phyloP scores from a whole-genome alignment of 2,113 vertebrate genomes.

The Gila orcuttii region DNA sequence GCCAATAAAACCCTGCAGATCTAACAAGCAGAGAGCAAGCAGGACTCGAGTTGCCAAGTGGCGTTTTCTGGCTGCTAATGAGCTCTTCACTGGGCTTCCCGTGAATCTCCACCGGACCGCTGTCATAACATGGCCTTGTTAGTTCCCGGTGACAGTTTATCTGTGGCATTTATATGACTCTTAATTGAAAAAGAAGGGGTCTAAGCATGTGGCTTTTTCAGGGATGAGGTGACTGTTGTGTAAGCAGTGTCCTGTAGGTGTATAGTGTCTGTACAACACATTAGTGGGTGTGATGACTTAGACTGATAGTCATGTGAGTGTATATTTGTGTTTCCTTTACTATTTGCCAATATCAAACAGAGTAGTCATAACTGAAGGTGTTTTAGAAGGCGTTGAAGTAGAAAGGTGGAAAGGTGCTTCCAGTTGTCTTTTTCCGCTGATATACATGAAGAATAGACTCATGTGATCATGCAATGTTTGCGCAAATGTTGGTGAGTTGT shows the following conservation, averaged over 20 bases:
- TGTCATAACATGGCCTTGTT: conserved; percentile 68
- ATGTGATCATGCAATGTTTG: not conserved
- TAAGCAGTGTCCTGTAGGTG: not conserved
- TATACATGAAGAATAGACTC: not conserved
- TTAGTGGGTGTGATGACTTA: not conserved
- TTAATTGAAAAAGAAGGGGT: conserved; percentile 41
- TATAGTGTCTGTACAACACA: not conserved
- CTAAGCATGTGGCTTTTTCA: conserved; percentile 1
- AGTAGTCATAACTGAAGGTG: not conserved
- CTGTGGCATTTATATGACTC: conserved; percentile 50
- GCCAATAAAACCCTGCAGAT: conserved; percentile 14
- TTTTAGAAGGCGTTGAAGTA: not conserved
- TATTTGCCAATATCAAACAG: too few species aligned
- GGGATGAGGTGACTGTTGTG: not conserved
- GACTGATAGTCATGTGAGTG: conserved; percentile 9
- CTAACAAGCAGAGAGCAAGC: conserved; percentile 35
- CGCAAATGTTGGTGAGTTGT: not conserved
- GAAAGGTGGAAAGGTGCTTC: not conserved
- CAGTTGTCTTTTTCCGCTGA: not conserved
- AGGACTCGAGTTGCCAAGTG: conserved; percentile 54
- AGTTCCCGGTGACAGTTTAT: conserved; percentile 65
- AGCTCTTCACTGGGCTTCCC: conserved; percentile 58
- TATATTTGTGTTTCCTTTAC: not conserved
- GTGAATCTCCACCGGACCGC: conserved; percentile 42
- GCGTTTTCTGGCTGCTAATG: conserved; percentile 68